Conservation (phyloP, 2,113 vertebrate species). For the Himantopus leucocephalus region DNA sequence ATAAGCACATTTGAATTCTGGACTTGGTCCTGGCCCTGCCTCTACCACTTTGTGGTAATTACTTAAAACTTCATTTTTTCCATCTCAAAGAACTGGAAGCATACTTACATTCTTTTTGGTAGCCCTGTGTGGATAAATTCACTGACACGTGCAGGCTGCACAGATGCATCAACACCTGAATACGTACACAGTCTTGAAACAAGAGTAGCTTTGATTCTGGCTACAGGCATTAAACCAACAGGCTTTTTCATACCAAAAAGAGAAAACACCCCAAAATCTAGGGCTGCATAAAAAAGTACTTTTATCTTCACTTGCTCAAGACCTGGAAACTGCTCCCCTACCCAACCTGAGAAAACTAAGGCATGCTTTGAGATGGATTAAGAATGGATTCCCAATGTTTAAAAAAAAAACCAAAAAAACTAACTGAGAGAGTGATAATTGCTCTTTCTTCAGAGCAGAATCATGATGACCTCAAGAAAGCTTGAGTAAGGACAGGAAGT, state of each 20-base stretch:
- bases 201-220: neutral
- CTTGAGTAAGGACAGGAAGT: neutral
- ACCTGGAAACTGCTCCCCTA: neutral
- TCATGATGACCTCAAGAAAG: neutral
- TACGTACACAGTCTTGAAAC: neutral
- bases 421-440: neutral
- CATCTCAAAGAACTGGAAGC: neutral
- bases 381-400: neutral
- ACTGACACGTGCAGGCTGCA: neutral
- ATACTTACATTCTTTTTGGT: neutral
- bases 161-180: neutral
- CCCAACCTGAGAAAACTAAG: neutral
- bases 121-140: neutral
- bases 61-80: neutral
- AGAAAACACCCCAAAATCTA: neutral
- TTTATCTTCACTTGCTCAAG: neutral
- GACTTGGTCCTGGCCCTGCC: neutral
- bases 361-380: neutral
- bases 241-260: neutral
- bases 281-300: neutral
- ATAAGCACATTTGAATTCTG: neutral
- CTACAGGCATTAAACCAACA: neutral
- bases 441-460: neutral
- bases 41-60: neutral
- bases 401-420: neutral